phyloP scores from a whole-genome alignment of 2,888 invertebrate genomes.

The Cantharis rufa region DNA sequence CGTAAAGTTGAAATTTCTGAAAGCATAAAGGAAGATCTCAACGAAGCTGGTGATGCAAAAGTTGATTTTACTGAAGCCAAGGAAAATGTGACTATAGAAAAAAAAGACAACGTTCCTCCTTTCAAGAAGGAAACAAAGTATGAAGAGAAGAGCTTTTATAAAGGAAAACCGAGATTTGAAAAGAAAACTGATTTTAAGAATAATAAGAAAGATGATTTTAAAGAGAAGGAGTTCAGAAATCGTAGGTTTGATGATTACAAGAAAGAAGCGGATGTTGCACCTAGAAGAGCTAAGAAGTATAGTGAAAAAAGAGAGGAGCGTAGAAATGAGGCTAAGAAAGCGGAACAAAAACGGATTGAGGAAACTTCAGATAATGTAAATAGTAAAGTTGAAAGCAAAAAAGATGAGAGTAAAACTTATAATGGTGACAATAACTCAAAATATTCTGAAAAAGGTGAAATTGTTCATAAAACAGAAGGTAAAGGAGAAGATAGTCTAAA shows the following conservation, averaged over 20 bases:
- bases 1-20: slow-evolving; percentile 34
- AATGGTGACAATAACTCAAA: not conserved
- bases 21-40: slow-evolving; percentile 33
- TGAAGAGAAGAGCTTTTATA: slow-evolving; percentile 45
- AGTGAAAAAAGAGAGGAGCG: slow-evolving; percentile 54
- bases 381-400: slow-evolving; percentile 9
- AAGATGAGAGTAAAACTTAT: not conserved
- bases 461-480: not conserved
- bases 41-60: slow-evolving; percentile 32
- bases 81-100: slow-evolving; percentile 34
- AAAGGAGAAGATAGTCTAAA: not conserved
- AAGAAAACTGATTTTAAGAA: slow-evolving; percentile 34
- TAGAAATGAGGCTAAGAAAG: slow-evolving; percentile 49
- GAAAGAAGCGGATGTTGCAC: slow-evolving; percentile 34
- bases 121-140: slow-evolving; percentile 45
- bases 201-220: slow-evolving; percentile 34
- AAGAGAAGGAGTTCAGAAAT: slow-evolving; percentile 41
- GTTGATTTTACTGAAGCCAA: slow-evolving; percentile 28
- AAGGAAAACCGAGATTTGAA: slow-evolving; percentile 38
- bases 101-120: slow-evolving; percentile 32
- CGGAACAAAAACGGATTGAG: slow-evolving; percentile 44
- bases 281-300: slow-evolving; percentile 52
- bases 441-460: not conserved
- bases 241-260: slow-evolving; percentile 42
- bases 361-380: slow-evolving; percentile 10